These are phyloP conservation scores for Corydoras sp. DNA, from an alignment of 2,113 vertebrate species.

Conservation along the genomic window DNA sequence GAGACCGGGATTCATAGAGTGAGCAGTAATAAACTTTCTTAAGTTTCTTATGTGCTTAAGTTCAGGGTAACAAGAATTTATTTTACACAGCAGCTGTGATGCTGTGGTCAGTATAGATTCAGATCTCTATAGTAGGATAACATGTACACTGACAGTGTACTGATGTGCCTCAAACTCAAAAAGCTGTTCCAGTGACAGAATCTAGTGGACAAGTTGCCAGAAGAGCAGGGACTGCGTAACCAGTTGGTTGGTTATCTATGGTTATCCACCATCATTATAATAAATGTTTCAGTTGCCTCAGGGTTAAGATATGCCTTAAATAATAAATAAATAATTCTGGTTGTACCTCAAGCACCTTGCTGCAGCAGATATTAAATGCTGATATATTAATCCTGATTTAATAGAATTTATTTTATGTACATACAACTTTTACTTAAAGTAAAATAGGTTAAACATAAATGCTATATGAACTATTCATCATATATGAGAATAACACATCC, in stretches of 20 bases:
- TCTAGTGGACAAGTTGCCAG: background rate
- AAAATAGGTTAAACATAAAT: too few relatives aligned
- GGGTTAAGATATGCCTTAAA: background rate
- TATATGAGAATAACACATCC: too few relatives aligned
- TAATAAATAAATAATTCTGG: background rate
- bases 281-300: background rate
- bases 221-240: background rate
- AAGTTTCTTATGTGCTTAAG: background rate
- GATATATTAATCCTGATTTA: background rate
- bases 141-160: background rate
- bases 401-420: background rate
- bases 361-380: conserved; percentile 4
- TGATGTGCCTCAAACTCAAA: background rate
- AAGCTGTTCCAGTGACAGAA: background rate
- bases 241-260: too few relatives aligned
- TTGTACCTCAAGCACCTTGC: conserved; percentile 18
- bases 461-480: too few relatives aligned
- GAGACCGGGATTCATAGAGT: conserved; percentile 41
- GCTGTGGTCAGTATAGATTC: conserved; percentile 11
- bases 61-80: conserved; percentile 4
- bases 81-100: background rate
- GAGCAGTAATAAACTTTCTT: background rate
- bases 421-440: background rate
- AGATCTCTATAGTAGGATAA: background rate
- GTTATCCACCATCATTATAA: too few relatives aligned